Evolutionary conservation across 1,140 invertebrate genomes (phyloP).

Genomic region (Calephelis virginiensis): DNA sequence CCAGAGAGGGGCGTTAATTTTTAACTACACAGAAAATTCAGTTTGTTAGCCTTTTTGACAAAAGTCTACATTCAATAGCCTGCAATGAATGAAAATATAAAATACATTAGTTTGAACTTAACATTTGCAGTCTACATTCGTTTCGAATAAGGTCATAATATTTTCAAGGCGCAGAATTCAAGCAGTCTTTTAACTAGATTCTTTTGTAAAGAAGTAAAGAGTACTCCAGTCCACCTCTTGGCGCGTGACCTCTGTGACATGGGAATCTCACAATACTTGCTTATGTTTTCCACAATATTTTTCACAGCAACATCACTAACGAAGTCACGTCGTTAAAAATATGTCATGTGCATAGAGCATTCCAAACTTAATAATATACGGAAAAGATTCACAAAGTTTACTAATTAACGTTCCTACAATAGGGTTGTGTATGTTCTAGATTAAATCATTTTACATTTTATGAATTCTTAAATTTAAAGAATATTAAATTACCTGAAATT

Average conservation of each 20-base stretch:
- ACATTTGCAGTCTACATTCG: not conserved
- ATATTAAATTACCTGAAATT: too few species aligned
- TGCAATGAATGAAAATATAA: not conserved
- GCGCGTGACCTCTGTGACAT: constrained; percentile 13
- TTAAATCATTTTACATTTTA: too few species aligned
- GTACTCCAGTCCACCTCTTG: constrained; percentile 12
- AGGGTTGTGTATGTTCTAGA: too few species aligned
- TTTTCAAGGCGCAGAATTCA: constrained; percentile 14
- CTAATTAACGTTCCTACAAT: not conserved
- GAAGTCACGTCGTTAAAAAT: constrained; percentile 12
- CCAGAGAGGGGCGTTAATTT: too few species aligned
- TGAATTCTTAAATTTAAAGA: too few species aligned
- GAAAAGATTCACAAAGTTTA: not conserved
- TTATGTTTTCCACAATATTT: constrained; percentile 16
- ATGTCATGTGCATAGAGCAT: not conserved
- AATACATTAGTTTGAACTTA: not conserved
- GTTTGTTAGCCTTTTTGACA: too few species aligned
- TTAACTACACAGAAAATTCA: too few species aligned
- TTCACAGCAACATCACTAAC: constrained; percentile 11
- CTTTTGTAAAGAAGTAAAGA: constrained; percentile 15
- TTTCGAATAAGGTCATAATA: constrained; percentile 8
- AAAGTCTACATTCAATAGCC: not conserved
- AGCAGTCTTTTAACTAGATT: constrained; percentile 16
- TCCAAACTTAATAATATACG: constrained; percentile 3
- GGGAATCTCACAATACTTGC: constrained; percentile 13